Evolutionary conservation across 1,140 invertebrate genomes (phyloP).

Genomic region (Papilio dardanus): DNA sequence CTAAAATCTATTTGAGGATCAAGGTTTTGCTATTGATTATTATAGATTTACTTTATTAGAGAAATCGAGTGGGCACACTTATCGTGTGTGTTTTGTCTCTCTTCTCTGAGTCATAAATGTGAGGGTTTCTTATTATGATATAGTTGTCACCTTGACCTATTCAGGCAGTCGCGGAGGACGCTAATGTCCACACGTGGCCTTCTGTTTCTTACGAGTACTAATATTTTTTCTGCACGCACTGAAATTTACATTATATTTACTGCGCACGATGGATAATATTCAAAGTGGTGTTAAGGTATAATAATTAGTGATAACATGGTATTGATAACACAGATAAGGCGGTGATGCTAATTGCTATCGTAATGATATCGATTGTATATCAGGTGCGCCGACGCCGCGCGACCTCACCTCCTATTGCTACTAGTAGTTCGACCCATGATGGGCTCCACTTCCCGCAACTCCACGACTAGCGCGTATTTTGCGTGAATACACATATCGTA

Average conservation of each 20-base stretch:
- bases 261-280: neutral
- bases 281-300: neutral
- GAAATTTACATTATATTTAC: neutral
- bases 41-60: too few relatives aligned
- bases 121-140: too few relatives aligned
- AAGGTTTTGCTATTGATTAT: neutral
- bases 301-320: neutral
- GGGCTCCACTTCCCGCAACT: too few relatives aligned
- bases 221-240: neutral
- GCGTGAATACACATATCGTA: too few relatives aligned
- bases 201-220: neutral
- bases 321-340: neutral
- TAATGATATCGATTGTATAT: neutral
- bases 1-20: neutral
- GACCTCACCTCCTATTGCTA: neutral
- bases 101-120: too few relatives aligned
- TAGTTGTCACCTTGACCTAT: constrained; percentile 8
- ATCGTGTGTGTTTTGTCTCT: too few relatives aligned
- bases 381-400: neutral
- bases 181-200: neutral
- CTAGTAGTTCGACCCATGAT: too few relatives aligned
- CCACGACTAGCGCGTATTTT: too few relatives aligned
- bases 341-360: neutral
- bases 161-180: neutral
- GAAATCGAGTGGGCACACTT: neutral